Evolutionary conservation across 2,113 vertebrate genomes (phyloP).

Genomic region (Catharus fuscescens): DNA sequence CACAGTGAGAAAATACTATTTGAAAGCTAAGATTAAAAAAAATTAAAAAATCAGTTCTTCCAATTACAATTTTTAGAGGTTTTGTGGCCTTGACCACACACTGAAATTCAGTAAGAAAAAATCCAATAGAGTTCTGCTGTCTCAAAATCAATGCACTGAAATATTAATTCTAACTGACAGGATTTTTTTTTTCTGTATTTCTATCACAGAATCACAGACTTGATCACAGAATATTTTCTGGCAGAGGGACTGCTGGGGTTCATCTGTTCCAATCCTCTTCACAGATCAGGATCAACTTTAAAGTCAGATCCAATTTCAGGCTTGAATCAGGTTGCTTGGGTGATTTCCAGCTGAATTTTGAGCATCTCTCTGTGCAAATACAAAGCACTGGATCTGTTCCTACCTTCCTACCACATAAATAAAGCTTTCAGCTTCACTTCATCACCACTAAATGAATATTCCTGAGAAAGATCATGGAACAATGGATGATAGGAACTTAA

Average conservation of each 20-base stretch:
- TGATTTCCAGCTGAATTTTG: neutral
- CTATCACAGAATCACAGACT: neutral
- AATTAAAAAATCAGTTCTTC: neutral
- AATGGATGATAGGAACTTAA: neutral
- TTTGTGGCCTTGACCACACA: neutral
- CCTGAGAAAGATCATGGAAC: neutral
- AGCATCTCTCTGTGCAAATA: neutral
- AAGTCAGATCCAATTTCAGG: neutral
- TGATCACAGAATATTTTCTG: neutral
- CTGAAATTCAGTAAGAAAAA: neutral
- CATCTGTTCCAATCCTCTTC: neutral
- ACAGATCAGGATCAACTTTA: neutral
- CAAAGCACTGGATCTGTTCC: neutral
- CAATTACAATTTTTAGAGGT: neutral
- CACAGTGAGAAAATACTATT: neutral
- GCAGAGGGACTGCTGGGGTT: neutral
- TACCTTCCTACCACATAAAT: neutral
- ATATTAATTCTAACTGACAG: neutral
- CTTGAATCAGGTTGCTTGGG: neutral
- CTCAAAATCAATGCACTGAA: neutral
- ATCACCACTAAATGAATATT: neutral
- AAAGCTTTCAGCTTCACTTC: conserved; percentile 1
- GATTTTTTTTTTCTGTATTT: neutral
- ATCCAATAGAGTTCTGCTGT: fast-evolving
- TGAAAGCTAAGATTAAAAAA: neutral